Evolutionary conservation across 2,888 invertebrate species (phyloP), one percentile per base, ranked within the genome.

Genomic region (Eilema sororculum): DNA sequence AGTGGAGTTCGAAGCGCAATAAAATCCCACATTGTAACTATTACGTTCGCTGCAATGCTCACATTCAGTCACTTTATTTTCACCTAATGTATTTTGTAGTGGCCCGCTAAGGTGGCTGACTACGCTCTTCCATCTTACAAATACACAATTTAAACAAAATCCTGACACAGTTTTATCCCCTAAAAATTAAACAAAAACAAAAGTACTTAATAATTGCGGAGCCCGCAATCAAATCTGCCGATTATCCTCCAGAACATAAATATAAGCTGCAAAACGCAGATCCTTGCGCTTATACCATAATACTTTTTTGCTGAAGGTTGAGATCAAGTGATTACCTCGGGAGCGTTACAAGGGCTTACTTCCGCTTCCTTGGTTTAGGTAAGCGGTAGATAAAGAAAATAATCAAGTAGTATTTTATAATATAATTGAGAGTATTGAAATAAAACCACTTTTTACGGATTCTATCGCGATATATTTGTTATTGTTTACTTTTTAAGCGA

Each of bases 251-350:
- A 58, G 62, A 62, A 67, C 62, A 65, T 78, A 72, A 79, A 78
- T 76, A 64, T 63, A 72, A 57, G 33, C 16, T 61, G 46, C 28
- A 72, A 72, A 76, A 73, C 65, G 72, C 63, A 71, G 65, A 72
- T 71, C 69, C 60, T 13, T 12, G 71, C 67, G 69, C 71, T 80
- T 74, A 73, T 22, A 64, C 46, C 62, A 62, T 71, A 73, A 75
- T 73, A 73, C 71, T 78, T 65, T 63, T 74, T 73, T 76, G 33
- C 22, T 41, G 59, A 60, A 63, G 67, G 71, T 67, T 72, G 76
- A 80, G 80, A 80, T 80, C 79, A 80, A 80, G 76, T 72, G 79
- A 80, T 80, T 80, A 80, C 72, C 65, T 24, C 68, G 22, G 69
- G 62, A 63, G 75, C 58, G 71, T 73, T 71, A 64, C 65, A 37